These are phyloP conservation scores for Calidris pygmaea DNA, from an alignment of 2,113 vertebrate genomes.

Conservation along the genomic window DNA sequence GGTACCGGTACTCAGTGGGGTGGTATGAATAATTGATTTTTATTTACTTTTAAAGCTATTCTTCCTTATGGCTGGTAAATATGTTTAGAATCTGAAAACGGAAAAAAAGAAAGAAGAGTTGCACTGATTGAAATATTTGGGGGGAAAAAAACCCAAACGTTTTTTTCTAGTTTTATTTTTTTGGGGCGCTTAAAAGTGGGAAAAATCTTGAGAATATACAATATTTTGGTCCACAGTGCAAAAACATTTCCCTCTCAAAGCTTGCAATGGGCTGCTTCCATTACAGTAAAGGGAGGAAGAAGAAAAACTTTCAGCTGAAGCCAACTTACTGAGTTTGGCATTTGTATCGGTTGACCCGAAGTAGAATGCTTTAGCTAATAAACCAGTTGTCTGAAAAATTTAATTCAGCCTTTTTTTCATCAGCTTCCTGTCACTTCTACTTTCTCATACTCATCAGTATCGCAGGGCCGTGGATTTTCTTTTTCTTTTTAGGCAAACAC, in stretches of 20 bases:
- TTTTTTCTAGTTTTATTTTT: neutral
- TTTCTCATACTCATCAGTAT: slow-evolving; percentile 13
- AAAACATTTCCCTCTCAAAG: neutral
- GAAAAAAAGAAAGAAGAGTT: neutral
- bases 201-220: neutral
- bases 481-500: neutral
- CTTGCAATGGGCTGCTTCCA: neutral
- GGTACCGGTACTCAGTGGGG: neutral
- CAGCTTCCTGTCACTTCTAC: slow-evolving; percentile 21
- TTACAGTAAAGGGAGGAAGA: neutral
- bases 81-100: neutral
- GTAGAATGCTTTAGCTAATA: slow-evolving; percentile 14
- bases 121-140: neutral
- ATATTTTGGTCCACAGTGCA: neutral
- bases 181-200: neutral
- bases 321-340: neutral
- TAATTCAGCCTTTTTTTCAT: slow-evolving; percentile 9
- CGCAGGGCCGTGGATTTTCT: fast-evolving
- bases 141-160: fast-evolving
- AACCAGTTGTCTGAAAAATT: slow-evolving; percentile 10
- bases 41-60: neutral
- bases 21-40: neutral
- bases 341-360: slow-evolving; percentile 20
- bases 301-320: neutral
- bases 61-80: neutral